Evolutionary conservation across 1,140 invertebrate genomes (phyloP).

Genomic region (Saccostrea cuccullata): DNA sequence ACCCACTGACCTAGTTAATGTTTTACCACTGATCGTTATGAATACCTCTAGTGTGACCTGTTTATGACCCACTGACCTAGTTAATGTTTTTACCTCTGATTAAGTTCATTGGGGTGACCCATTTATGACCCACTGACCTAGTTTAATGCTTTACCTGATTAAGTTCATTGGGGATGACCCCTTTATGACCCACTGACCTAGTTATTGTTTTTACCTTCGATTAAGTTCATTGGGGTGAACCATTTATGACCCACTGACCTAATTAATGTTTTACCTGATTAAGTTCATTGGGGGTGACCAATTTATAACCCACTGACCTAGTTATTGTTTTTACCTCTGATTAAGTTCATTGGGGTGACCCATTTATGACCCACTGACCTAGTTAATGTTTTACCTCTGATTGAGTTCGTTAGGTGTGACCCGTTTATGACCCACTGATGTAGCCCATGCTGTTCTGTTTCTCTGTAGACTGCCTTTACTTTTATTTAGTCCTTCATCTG

Average conservation of each 20-base stretch:
- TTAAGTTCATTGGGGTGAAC: constrained; percentile 65
- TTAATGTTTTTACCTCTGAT: constrained; percentile 59
- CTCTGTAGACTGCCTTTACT: constrained; percentile 59
- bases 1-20: constrained; percentile 51
- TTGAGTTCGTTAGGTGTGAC: constrained; percentile 67
- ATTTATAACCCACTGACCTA: constrained; percentile 47
- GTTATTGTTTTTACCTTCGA: constrained; percentile 67
- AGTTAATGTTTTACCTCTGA: constrained; percentile 57
- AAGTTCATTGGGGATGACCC: constrained; percentile 66
- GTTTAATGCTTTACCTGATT: constrained; percentile 56
- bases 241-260: constrained; percentile 63
- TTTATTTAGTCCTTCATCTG: constrained; percentile 61
- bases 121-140: constrained; percentile 60
- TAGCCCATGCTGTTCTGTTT: constrained; percentile 70
- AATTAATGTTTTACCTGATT: constrained; percentile 57
- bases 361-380: constrained; percentile 61
- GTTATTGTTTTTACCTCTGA: constrained; percentile 56
- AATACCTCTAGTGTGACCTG: constrained; percentile 67
- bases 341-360: constrained; percentile 65
- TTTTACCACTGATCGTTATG: no score
- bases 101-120: constrained; percentile 65
- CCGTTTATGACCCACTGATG: constrained; percentile 67
- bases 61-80: constrained; percentile 38
- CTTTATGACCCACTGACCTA: constrained; percentile 67
- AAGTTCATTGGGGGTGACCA: constrained; percentile 66